Percentiles rank a stretch among this genome's conserved stretches.
Conservation (phyloP, 2,888 invertebrate genomes). For the Carabus problematicus region DNA sequence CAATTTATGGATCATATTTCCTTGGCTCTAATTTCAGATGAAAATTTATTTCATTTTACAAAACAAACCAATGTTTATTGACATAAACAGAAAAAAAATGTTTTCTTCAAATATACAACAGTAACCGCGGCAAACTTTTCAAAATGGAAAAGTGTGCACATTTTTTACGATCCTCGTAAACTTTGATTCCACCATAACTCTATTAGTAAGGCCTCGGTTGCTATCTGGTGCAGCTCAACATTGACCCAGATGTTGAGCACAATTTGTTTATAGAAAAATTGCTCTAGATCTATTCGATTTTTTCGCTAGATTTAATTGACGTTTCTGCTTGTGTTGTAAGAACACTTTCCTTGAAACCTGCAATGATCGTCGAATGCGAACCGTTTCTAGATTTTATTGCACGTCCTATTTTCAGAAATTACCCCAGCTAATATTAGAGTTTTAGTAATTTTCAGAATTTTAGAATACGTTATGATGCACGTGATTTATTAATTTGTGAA, state of each 20-base stretch:
- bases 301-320: neutral
- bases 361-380: neutral
- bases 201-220: neutral
- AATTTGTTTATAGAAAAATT: neutral
- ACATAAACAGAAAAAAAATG: neutral
- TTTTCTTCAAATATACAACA: neutral
- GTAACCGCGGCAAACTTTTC: neutral
- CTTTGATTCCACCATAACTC: slow-evolving; percentile 5
- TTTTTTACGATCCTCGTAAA: slow-evolving; percentile 21
- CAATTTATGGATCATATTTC: neutral
- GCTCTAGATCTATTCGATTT: neutral
- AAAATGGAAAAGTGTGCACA: neutral
- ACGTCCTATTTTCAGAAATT: slow-evolving; percentile 5
- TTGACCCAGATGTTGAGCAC: neutral
- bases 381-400: slow-evolving; percentile 1
- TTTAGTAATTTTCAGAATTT: neutral
- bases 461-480: neutral
- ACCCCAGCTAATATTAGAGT: neutral
- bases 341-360: neutral
- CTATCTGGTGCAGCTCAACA: neutral
- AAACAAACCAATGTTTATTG: neutral
- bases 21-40: neutral
- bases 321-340: neutral
- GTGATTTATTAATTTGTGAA: slow-evolving; percentile 11
- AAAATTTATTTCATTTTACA: no score